Base-by-base conservation (phyloP, 2,888 invertebrate species). In the Eristalinus aeneus region DNA sequence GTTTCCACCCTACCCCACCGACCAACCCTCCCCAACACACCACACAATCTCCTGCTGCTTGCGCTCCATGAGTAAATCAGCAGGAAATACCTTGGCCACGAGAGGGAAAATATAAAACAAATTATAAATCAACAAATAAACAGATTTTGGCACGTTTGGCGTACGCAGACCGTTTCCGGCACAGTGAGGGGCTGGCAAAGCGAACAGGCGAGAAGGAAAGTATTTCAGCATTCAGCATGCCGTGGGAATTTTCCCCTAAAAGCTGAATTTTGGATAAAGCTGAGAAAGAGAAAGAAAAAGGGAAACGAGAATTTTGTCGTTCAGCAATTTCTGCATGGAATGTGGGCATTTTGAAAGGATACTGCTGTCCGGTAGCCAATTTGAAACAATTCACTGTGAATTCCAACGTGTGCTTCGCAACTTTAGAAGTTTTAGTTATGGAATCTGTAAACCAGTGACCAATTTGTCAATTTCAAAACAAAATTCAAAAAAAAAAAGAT, bases 81-180 rank as follows among this genome's bases (percentile, higher is more conserved):
- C 54, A 63, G 61, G 69, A 63, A 68, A 46, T 54, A 69, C 58
- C 65, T 39, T 23, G 8, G 32, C 23, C 23, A 68, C 60, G 34
- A 68, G 68, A 34, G 34, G 16, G 34, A 63, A 32, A 34, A 20
- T n/a, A 32, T 32, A 61, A 61, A 69, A 76, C 53, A 76, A 76
- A 63, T 54, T 63, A 76, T 76, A 76, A 76, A 76, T 76, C 76
- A 71, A 64, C 63, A 76, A 76, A 76, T 76, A 69, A 76, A 76
- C 77, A 77, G 77, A 77, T 77, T 77, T 77, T 36, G 31, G 63
- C 77, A 71, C 77, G 64, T 77, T 39, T 46, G 22, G 23, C 54
- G 39, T 71, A 64, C 36, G 71, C n/a, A 64, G 71, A 71, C 53
- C 31, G 32, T 32, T 63, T 32, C 63, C 53, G 12, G n/a, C 12